Base-by-base conservation (phyloP, 2,113 vertebrate species). In the Thamnaconus septentrionalis region DNA sequence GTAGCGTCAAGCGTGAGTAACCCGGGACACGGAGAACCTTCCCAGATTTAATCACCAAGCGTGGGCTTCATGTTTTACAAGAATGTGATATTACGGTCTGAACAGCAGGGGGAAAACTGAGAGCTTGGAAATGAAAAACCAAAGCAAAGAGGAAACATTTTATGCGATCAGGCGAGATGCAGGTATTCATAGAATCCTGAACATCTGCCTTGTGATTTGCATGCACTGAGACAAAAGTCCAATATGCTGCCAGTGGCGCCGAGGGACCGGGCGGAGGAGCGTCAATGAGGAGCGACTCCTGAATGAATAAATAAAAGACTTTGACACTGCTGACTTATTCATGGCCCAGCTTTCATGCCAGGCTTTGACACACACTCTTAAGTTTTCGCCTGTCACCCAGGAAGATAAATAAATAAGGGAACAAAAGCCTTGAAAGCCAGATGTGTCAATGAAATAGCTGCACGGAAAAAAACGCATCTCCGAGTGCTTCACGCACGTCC, bases 301-400 rank as follows among this genome's bases (percentile, higher is more conserved):
- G 72, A 88, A 87, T 88, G 78, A 88, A 88, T 86, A 79, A 83
- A 90, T 88, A 75, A 85, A 85, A 69, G 85, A 75, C 18, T 31
- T 31, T 88, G 85, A 87, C 81, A 85, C 71, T 81, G 78, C 51
- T 90, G 70, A 89, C 51, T 91, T 88, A 91, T 90, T 90, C 85
- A 91, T 89, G 79, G 18, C 53, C 56, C 67, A 75, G 78, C 83
- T 87, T 80, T 82, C 72, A 31, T 31, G 18, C 18, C 18, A 78
- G 74, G 58, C 3, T 6, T 73, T 83, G 80, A 80, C 78, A 84
- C 76, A 68, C 56, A 66, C 64, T 67, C 68, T 56, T 48, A 53
- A 12, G 47, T 69, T 80, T 83, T 71, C 70, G 73, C 67, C 76
- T 76, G 69, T 76, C 70, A 69, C 72, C 40, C 67, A 85, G 65